Evolutionary conservation across 2,797 vertebrate genomes (phyloP), one percentile per base, ranked within the genome.

Genomic region (Xerus rutilus): DNA sequence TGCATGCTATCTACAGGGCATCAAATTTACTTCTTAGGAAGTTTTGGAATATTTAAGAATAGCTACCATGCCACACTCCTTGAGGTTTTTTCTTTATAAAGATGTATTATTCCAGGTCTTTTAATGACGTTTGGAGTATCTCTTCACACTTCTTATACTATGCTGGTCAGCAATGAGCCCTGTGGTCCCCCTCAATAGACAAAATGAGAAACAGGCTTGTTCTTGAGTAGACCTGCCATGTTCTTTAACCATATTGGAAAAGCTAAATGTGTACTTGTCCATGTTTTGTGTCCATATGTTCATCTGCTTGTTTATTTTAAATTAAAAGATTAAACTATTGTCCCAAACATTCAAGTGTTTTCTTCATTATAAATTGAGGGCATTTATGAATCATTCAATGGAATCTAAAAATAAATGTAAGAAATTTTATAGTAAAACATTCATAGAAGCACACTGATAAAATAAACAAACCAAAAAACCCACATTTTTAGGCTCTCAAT

Each of bases 301-400:
- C 92, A 84, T 57, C 79, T 86, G 8, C 4, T 85, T 57, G 12
- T 65, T 89, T 70, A 49, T 73, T 86, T 96, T 89, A 97, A 30
- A 94, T 83, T 35, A 91, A 93, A 93, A 1, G 15, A 88, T 83
- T n/a, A 83, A 86, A 20, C n/a, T 88, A 84, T 5, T n/a, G n/a
- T 81, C 54, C 14, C 2, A 57, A 47, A 74, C 47, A 69, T 18
- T 97, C n/a, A 82, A 82, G 1, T n/a, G 69, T 0, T 13, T 89
- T 94, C 30, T 87, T 59, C 23, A 77, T 43, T 89, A 57, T 91
- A 88, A 86, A 77, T 20, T 84, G 69, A 91, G 93, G 20, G 2
- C 11, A 35, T 69, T 89, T 96, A 20, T 81, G n/a, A 96, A 90
- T 91, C 0, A 88, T 74, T 97, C 35, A 91, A 1, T 73, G 1